Conservation (phyloP, 1,140 invertebrate genomes). For the Macrobrachium nipponense region DNA sequence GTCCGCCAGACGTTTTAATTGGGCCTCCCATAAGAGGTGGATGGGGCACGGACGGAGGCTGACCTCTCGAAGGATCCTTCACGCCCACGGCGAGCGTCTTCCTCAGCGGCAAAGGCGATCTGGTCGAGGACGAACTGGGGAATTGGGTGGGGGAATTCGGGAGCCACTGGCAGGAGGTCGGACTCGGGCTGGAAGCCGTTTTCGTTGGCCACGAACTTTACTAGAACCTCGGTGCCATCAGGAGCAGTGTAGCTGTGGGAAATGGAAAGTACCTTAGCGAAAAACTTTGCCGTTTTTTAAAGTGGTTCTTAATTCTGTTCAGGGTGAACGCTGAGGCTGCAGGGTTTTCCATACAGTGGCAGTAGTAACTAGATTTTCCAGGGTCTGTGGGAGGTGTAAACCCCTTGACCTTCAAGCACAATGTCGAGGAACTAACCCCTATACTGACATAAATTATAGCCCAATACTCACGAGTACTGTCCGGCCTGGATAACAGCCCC, state of each 20-base stretch:
- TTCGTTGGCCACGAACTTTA: conserved; percentile 23
- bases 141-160: conserved; percentile 16
- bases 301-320: no score
- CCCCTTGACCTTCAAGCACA: no score
- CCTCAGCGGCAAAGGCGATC: conserved; percentile 11
- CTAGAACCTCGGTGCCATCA: background rate
- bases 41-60: background rate
- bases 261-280: background rate
- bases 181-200: background rate
- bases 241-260: conserved; percentile 15
- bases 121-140: conserved; percentile 29
- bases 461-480: conserved; percentile 27
- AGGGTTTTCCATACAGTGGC: background rate
- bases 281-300: background rate
- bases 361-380: no score
- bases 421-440: no score
- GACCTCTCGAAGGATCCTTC: background rate
- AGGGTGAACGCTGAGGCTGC: background rate
- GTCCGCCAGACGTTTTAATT: no score
- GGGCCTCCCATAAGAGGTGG: no score
- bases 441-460: no score
- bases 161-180: no score
- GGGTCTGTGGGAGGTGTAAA: no score
- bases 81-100: background rate
- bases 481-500: conserved; percentile 13